Percentiles rank a stretch among this genome's conserved stretches.
Evolutionary conservation across 2,797 vertebrate genomes (phyloP).

Genomic region (Tarsius wallacei): DNA sequence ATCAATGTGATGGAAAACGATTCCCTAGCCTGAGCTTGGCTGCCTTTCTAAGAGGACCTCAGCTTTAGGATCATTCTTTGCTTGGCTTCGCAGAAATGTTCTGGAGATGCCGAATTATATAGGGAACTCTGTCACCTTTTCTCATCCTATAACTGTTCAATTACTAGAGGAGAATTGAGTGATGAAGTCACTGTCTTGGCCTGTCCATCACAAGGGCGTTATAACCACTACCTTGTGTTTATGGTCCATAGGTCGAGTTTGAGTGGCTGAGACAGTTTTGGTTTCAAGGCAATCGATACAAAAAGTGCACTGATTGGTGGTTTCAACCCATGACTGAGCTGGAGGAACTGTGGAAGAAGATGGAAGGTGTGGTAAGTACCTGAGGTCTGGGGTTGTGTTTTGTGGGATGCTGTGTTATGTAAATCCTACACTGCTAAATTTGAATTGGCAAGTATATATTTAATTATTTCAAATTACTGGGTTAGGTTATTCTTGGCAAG

Average conservation of each 20-base stretch:
- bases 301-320: conserved; percentile 97
- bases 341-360: conserved; percentile 96
- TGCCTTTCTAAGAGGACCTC: background rate
- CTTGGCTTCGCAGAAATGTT: conserved; percentile 39
- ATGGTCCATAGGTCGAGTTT: conserved; percentile 95
- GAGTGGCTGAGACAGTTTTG: conserved; percentile 99
- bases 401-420: rapidly evolving
- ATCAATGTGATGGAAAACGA: background rate
- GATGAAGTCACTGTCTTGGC: background rate
- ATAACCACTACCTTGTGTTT: conserved; percentile 49
- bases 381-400: rapidly evolving
- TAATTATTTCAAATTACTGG: background rate
- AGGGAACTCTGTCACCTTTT: background rate
- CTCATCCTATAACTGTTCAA: background rate
- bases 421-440: background rate
- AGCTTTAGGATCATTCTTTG: background rate
- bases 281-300: conserved; percentile 97
- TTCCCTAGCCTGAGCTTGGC: background rate
- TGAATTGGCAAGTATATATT: background rate
- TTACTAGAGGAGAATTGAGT: conserved; percentile 31
- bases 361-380: conserved; percentile 96
- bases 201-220: background rate
- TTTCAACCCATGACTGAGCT: conserved; percentile 95
- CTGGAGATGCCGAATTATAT: background rate
- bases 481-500: background rate